Percentiles rank a stretch among this genome's conserved stretches.
These are phyloP conservation scores for Setophaga petechia DNA, from an alignment of 2,113 vertebrate species.

Conservation along the genomic window DNA sequence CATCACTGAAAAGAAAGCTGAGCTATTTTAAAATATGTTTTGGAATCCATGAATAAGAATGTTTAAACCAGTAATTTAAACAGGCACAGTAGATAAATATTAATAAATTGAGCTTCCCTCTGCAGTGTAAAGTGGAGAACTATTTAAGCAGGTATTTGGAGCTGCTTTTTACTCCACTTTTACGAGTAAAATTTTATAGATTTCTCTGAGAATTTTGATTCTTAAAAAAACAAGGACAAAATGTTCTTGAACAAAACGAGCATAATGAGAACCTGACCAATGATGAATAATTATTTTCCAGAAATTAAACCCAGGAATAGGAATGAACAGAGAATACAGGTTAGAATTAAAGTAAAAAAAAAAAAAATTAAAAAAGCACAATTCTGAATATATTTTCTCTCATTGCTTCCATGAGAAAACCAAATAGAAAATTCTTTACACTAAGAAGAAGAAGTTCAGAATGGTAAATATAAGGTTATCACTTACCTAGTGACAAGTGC, in stretches of 20 bases:
- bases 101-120: neutral
- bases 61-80: neutral
- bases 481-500: neutral
- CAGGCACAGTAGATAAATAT: neutral
- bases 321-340: neutral
- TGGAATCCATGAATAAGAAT: neutral
- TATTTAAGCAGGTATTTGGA: neutral
- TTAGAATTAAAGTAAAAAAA: neutral
- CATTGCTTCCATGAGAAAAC: neutral
- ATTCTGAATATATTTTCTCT: neutral
- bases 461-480: neutral
- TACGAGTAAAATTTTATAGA: neutral
- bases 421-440: neutral
- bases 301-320: neutral
- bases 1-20: neutral
- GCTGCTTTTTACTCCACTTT: neutral
- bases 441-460: neutral
- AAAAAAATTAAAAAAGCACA: neutral
- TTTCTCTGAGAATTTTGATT: neutral
- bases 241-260: neutral
- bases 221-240: neutral
- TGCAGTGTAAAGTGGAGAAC: neutral
- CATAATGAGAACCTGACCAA: neutral
- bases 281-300: neutral
- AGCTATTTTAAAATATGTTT: neutral